Base-by-base conservation (phyloP, 2,888 invertebrate species). In the Mimumesa dahlbomi region DNA sequence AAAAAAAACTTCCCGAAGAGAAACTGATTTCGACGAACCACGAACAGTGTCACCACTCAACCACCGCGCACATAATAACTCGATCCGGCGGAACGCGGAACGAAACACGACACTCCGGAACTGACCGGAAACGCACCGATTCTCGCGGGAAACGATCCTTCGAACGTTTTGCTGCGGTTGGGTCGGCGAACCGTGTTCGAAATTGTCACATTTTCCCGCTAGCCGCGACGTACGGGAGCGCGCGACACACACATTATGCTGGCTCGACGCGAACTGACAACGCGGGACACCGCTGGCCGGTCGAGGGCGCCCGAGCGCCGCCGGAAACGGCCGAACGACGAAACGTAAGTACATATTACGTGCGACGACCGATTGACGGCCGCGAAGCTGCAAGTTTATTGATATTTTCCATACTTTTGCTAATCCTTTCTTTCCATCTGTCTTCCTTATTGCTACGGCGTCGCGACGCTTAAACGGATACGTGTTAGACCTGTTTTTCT, bases 231-330 rank as follows among this genome's bases (percentile, higher is more conserved):
- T n/a, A 34, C 6, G 19, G 19, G 9, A 52, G 56, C 58, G 54
- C 66, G 53, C 79, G 78, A 75, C 48, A 42, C 59, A 68, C 75
- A 68, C 84, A 54, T 85, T 84, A 70, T 84, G 87, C 73, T 87
- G 84, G 86, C 82, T 88, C 85, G 84, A 87, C 89, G 81, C 87
- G 84, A 79, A 88, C 88, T 88, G 87, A 83, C 82, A 83, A 81
- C 81, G 73, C 81, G 83, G 81, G 80, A 82, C 83, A 80, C 81
- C 70, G 81, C 79, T 75, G 75, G 67, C 64, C 56, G 56, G 53
- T 67, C 85, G 83, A 79, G 68, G 52, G 52, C 59, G 49, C 13
- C 78, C 89, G 89, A 89, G 52, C 75, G 73, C 11, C 69, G 77
- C 42, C 89, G 87, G 71, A 87, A 82, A 65, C 80, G 58, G 38